These are phyloP conservation scores for Rhinatrema bivittatum DNA, from an alignment of 2,797 vertebrate genomes.

Conservation along the genomic window DNA sequence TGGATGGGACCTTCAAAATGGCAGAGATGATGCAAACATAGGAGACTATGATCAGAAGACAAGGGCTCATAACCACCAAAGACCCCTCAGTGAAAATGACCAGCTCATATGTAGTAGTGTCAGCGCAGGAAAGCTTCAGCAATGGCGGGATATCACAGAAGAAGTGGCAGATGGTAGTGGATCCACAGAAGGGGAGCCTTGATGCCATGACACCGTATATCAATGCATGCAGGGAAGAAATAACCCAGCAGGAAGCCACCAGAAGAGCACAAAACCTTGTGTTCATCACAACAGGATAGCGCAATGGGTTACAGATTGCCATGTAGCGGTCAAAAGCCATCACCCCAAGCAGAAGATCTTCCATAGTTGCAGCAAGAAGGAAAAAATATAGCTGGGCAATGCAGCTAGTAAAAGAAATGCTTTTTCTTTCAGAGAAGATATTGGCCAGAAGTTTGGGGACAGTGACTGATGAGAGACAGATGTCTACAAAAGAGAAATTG, in stretches of 20 bases:
- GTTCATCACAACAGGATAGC: neutral
- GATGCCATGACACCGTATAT: neutral
- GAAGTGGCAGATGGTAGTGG: neutral
- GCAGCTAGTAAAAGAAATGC: neutral
- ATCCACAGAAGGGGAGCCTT: neutral
- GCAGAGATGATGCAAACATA: conserved; percentile 21
- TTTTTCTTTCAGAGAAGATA: neutral
- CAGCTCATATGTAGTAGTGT: neutral
- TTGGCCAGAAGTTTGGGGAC: neutral
- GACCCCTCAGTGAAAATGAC: neutral
- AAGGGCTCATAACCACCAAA: neutral
- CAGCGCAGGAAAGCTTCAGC: neutral
- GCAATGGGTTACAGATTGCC: conserved; percentile 2
- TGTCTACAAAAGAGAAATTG: conserved; percentile 4
- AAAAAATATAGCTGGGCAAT: neutral
- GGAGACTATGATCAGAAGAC: conserved; percentile 15
- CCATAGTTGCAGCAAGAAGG: neutral
- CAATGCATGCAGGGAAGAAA: neutral
- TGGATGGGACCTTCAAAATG: conserved; percentile 14
- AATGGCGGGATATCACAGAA: conserved; percentile 1
- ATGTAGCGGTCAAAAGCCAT: conserved; percentile 5
- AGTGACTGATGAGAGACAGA: neutral
- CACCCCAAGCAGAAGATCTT: conserved; percentile 2
- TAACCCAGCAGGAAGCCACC: neutral
- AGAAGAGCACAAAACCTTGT: neutral